Conservation (phyloP, 2,797 vertebrate genomes). For the Cyprinodon diabolis region DNA sequence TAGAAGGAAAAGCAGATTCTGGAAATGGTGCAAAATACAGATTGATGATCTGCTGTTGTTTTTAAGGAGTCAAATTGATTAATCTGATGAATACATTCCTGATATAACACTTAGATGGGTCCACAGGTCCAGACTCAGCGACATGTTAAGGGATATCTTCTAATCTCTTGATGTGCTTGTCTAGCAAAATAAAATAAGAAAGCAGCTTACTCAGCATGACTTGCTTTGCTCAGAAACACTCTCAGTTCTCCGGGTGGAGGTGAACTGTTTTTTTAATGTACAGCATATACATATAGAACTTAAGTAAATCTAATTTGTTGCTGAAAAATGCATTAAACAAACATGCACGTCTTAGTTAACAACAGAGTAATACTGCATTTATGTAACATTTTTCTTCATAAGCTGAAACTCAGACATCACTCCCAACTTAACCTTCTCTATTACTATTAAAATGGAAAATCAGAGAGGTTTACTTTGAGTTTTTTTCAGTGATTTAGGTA, state of each 20-base stretch:
- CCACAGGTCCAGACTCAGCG: conserved; percentile 23
- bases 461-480: too few species aligned
- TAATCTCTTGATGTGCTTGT: conserved; percentile 32
- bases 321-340: too few species aligned
- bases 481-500: too few species aligned
- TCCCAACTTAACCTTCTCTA: too few species aligned
- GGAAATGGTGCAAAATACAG: neutral
- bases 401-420: too few species aligned
- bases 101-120: neutral
- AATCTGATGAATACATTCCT: neutral
- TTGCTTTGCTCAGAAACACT: conserved; percentile 4
- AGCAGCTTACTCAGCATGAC: conserved; percentile 23
- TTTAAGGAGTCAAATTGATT: neutral
- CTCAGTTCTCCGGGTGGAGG: conserved; percentile 10
- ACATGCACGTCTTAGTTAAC: too few species aligned
- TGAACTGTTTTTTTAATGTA: neutral
- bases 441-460: too few species aligned
- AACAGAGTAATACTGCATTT: too few species aligned
- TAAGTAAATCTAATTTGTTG: too few species aligned
- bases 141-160: conserved; percentile 18
- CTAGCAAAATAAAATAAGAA: conserved; percentile 15
- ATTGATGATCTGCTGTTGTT: neutral
- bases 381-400: too few species aligned
- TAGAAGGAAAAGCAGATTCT: neutral
- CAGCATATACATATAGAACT: too few species aligned